Base-by-base conservation (phyloP, 2,797 vertebrate species). In the Eulemur rubriventer region DNA sequence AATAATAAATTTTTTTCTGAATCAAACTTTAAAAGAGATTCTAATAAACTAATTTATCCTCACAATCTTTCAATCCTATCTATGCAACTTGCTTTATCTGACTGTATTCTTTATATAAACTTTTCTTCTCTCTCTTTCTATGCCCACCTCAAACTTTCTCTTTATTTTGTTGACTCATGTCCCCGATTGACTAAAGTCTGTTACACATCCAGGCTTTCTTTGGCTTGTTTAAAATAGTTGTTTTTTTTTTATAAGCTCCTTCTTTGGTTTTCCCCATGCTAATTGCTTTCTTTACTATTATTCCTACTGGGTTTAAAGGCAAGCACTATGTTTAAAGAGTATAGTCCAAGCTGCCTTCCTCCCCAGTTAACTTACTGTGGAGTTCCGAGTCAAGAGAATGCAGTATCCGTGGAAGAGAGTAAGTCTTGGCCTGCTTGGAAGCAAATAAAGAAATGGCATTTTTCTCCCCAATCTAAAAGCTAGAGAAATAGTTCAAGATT, bases 401-500 rank as follows among this genome's bases (percentile, higher is more conserved):
- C 12, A 35, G 46, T 78, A 30, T 59, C 46, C 10, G 7, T 7
- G 69, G 80, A 81, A 52, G 22, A 88, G 1, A 94, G 12, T 20
- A 43, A 89, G 69, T 38, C 30, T 84, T 89, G 85, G 82, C 59
- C 59, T 59, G 24, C 26, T 59, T 28, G 57, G 57, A 96, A 79
- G n/a, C 7, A 24, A 87, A 52, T 65, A 43, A 72, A 89, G 59
- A 96, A 89, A 70, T 78, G 33, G 2, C 61, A 73, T 59, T 81
- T 81, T 89, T 28, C 41, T 55, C 18, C 72, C 50, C 81, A 81
- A 92, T 83, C 89, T 96, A 78, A 96, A 95, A 96, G 55, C 87
- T 93, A 84, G 78, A 96, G 50, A 96, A 95, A 93, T 95, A 78
- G 89, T 96, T 93, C 93, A 90, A 94, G 61, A 80, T 16, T 65